Evolutionary conservation across 2,888 invertebrate species (phyloP).

Genomic region (Aricia artaxerxes): DNA sequence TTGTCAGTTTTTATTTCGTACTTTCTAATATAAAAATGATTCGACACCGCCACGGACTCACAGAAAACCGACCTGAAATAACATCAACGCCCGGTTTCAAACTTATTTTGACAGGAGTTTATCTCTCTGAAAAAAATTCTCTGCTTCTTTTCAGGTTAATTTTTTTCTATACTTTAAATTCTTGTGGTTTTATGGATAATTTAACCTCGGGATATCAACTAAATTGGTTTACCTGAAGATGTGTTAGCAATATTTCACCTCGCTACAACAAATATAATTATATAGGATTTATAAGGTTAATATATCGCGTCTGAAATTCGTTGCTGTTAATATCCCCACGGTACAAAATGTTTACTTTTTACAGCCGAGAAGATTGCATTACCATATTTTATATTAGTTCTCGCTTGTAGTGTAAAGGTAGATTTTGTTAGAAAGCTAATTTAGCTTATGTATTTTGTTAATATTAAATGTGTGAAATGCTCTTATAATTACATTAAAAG

Average conservation of each 20-base stretch:
- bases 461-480: no score
- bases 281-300: constrained; percentile 4
- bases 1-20: no score
- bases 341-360: constrained; percentile 12
- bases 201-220: background rate
- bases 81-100: no score
- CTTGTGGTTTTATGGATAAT: background rate
- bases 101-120: no score
- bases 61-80: no score
- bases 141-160: no score
- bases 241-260: constrained; percentile 1
- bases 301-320: constrained; percentile 7
- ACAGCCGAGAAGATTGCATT: constrained; percentile 1
- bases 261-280: background rate
- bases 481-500: no score
- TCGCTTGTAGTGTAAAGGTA: background rate
- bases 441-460: background rate
- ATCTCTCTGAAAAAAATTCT: no score
- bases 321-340: constrained; percentile 6
- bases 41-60: no score
- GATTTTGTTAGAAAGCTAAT: background rate
- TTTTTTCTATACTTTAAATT: no score
- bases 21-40: no score
- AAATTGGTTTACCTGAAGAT: background rate
- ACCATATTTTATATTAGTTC: constrained; percentile 3